These are phyloP conservation scores for Echinometra lucunter DNA, from an alignment of 53 echinoderm and acorn worm genomes.

Conservation along the genomic window DNA sequence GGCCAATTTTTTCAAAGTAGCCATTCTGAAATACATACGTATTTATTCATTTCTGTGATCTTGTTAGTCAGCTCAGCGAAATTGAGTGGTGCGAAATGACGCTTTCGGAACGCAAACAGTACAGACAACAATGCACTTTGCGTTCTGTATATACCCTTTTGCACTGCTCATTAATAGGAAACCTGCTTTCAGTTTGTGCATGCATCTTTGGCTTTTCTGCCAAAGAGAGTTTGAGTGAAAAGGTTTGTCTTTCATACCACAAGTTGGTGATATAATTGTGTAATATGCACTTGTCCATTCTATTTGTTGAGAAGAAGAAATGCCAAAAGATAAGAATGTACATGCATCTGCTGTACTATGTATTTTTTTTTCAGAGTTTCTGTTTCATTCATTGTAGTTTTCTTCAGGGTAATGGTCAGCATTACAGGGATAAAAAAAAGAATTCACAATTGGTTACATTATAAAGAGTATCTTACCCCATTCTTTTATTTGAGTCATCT, in stretches of 20 bases:
- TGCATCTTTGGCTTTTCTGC: background rate
- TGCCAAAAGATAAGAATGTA: background rate
- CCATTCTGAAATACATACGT: background rate
- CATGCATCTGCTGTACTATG: background rate
- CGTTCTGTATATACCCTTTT: too few species aligned
- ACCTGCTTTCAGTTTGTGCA: background rate
- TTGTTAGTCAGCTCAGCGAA: too few species aligned
- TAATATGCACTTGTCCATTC: constrained; percentile 1
- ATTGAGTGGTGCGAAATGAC: too few species aligned
- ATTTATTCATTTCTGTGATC: too few species aligned
- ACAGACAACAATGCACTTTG: too few species aligned
- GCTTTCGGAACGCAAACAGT: too few species aligned
- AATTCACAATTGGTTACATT: background rate
- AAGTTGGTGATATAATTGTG: background rate
- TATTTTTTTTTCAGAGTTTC: background rate
- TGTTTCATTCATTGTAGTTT: background rate
- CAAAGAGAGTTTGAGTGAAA: background rate
- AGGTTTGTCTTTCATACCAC: constrained; percentile 22
- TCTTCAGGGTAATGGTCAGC: background rate
- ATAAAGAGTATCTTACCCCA: background rate
- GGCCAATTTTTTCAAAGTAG: background rate
- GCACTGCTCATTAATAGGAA: too few species aligned
- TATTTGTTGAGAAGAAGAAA: constrained; percentile 32
- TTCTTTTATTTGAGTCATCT: background rate
- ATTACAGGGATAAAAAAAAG: background rate